Evolutionary conservation across 2,113 vertebrate genomes (phyloP).

Genomic region (Hylia prasina): DNA sequence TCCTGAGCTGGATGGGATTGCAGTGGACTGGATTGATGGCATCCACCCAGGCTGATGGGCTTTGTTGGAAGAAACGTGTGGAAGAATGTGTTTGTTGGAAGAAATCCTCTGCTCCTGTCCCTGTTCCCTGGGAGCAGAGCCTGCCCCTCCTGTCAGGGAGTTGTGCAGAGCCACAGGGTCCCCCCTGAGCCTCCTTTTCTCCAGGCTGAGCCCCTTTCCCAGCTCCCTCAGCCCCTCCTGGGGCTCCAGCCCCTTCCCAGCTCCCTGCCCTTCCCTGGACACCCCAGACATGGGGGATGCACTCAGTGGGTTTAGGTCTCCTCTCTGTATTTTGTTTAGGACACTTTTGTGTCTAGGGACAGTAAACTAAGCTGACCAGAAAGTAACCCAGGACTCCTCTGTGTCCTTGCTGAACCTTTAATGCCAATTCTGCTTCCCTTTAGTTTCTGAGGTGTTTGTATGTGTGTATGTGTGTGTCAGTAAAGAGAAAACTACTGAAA

Average conservation of each 20-base stretch:
- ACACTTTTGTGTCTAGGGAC: neutral
- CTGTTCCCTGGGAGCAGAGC: neutral
- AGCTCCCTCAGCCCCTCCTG: neutral
- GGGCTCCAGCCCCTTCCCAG: neutral
- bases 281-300: accelerated
- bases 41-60: neutral
- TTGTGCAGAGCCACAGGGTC: neutral
- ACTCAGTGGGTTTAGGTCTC: neutral
- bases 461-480: neutral
- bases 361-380: neutral
- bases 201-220: neutral
- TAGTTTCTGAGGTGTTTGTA: neutral
- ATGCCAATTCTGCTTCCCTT: neutral
- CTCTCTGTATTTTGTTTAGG: neutral
- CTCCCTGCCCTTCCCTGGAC: accelerated
- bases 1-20: neutral
- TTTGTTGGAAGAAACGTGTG: neutral
- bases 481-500: neutral
- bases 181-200: neutral
- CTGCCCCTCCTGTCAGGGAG: neutral
- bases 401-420: neutral
- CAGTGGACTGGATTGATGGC: neutral
- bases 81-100: neutral
- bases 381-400: neutral
- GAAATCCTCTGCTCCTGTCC: neutral